Percentiles rank a stretch among this genome's conserved stretches.
phyloP scores from a whole-genome alignment of 2,888 invertebrate genomes.

The Netelia melanura region DNA sequence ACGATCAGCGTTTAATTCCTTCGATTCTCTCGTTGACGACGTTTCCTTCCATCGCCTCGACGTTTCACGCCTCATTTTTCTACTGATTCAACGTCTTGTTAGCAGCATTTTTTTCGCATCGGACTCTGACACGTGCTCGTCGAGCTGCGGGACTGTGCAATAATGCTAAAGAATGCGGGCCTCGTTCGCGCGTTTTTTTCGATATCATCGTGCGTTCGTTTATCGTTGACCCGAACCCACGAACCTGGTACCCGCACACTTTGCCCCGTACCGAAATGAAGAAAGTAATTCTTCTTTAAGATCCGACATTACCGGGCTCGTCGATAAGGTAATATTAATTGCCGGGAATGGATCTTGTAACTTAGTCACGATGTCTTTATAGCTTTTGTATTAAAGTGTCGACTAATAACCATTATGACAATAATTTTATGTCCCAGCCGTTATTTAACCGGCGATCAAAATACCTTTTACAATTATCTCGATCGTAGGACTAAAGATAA shows the following conservation, averaged over 20 bases:
- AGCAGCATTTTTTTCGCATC: constrained; percentile 18
- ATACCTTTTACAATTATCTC: too few species aligned
- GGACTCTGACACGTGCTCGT: constrained; percentile 24
- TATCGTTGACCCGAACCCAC: constrained; percentile 21
- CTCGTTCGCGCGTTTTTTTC: constrained; percentile 39
- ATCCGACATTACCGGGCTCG: constrained; percentile 18
- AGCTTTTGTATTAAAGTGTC: neutral
- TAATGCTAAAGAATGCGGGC: constrained; percentile 52
- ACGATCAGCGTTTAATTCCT: neutral
- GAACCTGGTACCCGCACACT: constrained; percentile 50
- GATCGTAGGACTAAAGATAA: too few species aligned
- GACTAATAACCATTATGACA: too few species aligned
- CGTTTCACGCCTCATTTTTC: constrained; percentile 22
- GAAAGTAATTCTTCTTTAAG: constrained; percentile 27
- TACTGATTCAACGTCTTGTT: neutral
- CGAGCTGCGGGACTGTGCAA: constrained; percentile 12
- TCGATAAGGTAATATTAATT: constrained; percentile 36
- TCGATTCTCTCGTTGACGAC: neutral
- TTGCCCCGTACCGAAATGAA: neutral
- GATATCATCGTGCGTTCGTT: constrained; percentile 39
- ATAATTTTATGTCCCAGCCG: too few species aligned
- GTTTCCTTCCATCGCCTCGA: neutral
- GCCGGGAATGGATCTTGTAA: constrained; percentile 13
- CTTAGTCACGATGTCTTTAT: constrained; percentile 9
- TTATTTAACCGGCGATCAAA: too few species aligned